Base-by-base conservation (phyloP, 2,113 vertebrate genomes). In the Sigmodon hispidus region DNA sequence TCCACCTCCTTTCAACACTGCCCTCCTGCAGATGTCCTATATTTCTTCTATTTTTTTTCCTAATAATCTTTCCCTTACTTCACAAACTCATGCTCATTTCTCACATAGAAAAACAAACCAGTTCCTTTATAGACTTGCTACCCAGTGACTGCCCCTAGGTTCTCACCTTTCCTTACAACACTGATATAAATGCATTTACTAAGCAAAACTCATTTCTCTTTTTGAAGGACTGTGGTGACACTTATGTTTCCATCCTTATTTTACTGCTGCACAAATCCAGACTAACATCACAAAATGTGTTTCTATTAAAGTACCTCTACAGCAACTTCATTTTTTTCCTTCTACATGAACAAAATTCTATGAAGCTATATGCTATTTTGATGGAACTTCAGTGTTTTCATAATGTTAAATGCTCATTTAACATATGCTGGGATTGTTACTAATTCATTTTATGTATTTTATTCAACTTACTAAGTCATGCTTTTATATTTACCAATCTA, bases 131-230 rank as follows among this genome's bases (percentile, higher is more conserved):
- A 52, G 59, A n/a, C 31, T 81, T 65, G 36, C 31, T 70, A 50
- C 65, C 13, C 70, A 59, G 40, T 83, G 7, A 48, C 24, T 73
- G 11, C 13, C 57, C 52, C 31, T 48, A 31, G 34, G 43, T 21
- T 50, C n/a, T 89, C 43, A 40, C 57, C 7, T 89, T 94, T 93
- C 57, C 8, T 43, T 61, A 76, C 11, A 93, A 55, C 63, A 69
- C 57, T 81, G 13, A 95, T 91, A 96, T 70, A 92, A 89, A 77
- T 94, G 40, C 13, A 92, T 55, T 85, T 89, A 80, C 84, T 89
- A n/a, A 90, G 43, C 7, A 48, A 65, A 93, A 81, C 67, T n/a
- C 2, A 17, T 80, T 89, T 95, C 8, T 69, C 31, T 81, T n/a
- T 57, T 57, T 55, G 19, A 63, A 34, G 59, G 70, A 76, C 61